phyloP scores from a whole-genome alignment of 2,797 vertebrate genomes.

The Lithobates pipiens region DNA sequence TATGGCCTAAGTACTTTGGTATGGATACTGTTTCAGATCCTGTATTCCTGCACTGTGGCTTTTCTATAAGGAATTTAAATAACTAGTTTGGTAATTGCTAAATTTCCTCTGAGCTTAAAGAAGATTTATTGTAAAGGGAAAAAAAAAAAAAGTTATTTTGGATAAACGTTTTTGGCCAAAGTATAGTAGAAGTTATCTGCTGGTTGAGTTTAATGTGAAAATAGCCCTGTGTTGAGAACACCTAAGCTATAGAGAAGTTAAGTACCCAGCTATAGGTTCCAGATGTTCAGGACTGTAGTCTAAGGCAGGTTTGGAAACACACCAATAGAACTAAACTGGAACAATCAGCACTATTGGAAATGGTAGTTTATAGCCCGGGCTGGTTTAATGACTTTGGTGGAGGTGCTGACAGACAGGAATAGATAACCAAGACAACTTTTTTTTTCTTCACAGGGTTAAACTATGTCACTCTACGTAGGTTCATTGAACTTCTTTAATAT shows the following conservation, averaged over 20 bases:
- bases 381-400: neutral
- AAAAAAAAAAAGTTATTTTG: slow-evolving; percentile 50
- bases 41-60: slow-evolving; percentile 57
- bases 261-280: slow-evolving; percentile 57
- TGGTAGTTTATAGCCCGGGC: neutral
- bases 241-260: slow-evolving; percentile 61
- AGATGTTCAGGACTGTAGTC: slow-evolving; percentile 39
- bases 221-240: slow-evolving; percentile 47
- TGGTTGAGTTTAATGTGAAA: slow-evolving; percentile 59
- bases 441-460: neutral
- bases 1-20: slow-evolving; percentile 42
- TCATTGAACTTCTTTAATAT: slow-evolving; percentile 2
- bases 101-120: slow-evolving; percentile 57
- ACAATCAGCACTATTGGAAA: neutral
- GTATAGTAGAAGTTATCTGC: slow-evolving; percentile 50
- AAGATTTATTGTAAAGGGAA: slow-evolving; percentile 56
- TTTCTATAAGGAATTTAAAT: slow-evolving; percentile 57
- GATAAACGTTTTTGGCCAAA: slow-evolving; percentile 46
- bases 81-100: slow-evolving; percentile 58
- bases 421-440: slow-evolving; percentile 63
- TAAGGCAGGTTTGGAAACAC: slow-evolving; percentile 36
- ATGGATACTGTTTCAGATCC: slow-evolving; percentile 54
- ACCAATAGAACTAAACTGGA: neutral
- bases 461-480: neutral
- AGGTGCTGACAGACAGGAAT: slow-evolving; percentile 31